Percentiles rank a stretch among this genome's conserved stretches.
These are phyloP conservation scores for Antechinus stuartii DNA, from an alignment of 2,113 vertebrate species.

Conservation along the genomic window DNA sequence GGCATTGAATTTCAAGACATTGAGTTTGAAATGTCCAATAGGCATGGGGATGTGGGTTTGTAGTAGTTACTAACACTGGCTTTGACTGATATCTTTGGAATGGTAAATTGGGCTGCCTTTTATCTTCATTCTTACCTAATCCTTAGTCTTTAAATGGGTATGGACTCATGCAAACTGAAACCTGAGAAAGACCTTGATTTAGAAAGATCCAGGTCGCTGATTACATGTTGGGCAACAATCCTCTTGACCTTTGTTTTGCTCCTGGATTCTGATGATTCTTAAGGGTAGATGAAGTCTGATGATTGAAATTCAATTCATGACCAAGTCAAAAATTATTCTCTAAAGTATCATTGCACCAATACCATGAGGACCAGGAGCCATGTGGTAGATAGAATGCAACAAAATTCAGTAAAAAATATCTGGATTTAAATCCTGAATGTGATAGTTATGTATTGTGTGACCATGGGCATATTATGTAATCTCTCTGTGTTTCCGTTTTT, in stretches of 20 bases:
- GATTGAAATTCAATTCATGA: too few relatives aligned
- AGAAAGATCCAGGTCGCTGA: too few relatives aligned
- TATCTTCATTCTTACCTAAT: too few relatives aligned
- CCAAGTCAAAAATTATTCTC: background rate
- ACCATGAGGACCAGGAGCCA: background rate
- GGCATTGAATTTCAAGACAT: background rate
- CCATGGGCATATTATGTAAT: background rate
- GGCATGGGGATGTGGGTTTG: background rate
- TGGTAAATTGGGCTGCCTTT: too few relatives aligned
- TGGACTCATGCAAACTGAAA: too few relatives aligned
- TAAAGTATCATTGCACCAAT: background rate
- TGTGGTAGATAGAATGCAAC: background rate
- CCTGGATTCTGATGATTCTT: too few relatives aligned
- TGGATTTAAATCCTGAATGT: background rate
- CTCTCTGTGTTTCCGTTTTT: background rate
- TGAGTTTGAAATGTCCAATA: background rate
- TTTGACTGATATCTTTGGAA: too few relatives aligned
- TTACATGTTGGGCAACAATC: too few relatives aligned
- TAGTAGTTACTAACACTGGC: background rate
- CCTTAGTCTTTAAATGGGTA: too few relatives aligned
- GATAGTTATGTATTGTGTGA: background rate
- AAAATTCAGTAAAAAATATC: background rate
- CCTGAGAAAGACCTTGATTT: too few relatives aligned
- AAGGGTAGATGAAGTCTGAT: too few relatives aligned
- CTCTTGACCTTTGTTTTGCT: too few relatives aligned